Evolutionary conservation across 2,888 invertebrate species (phyloP), one percentile per base, ranked within the genome.

Genomic region (Unio delphinus): DNA sequence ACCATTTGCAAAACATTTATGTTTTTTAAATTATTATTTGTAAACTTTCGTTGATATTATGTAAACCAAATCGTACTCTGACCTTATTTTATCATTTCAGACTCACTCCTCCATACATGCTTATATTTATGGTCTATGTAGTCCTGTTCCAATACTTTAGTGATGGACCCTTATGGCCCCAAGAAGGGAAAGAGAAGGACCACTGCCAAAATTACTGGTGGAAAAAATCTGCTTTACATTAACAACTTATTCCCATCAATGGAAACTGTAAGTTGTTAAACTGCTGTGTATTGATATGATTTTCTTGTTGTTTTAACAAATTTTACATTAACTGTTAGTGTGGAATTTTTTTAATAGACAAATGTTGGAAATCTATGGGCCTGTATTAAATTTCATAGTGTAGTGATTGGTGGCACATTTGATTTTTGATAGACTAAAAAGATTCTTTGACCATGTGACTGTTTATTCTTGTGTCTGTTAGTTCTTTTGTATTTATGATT

Each of bases 191-290:
- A 1, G 79, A 80, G 61, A 69, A 61, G 8, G 65, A 78, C 60
- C 67, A 74, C 62, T 85, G 85, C 72, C 34, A 71, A 23, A 61
- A 73, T 20, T 70, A 68, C 20, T 85, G 84, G 84, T 85, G 82
- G 80, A 73, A 70, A 70, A 55, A 83, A 83, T 58, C 58, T 84
- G 15, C 72, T 85, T 20, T 85, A 85, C 64, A 79, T 85, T 55
- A 78, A 78, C 62, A 80, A 80, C 61, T 67, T 79, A 23, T 70
- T 67, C 20, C 11, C 20, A 23, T 4, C 58, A 54, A 34, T 11
- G 45, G 65, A 65, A n/a, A 65, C 59, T n/a, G 65, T 65, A 54
- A 23, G 64, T 55, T 17, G n/a, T 62, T 17, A n/a, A 23, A 15
- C 20, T 23, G 20, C 26, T 26, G 26, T 58, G 11, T 11, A n/a